Base-by-base conservation (phyloP, 2,888 invertebrate species). In the Xanthorhoe designata region DNA sequence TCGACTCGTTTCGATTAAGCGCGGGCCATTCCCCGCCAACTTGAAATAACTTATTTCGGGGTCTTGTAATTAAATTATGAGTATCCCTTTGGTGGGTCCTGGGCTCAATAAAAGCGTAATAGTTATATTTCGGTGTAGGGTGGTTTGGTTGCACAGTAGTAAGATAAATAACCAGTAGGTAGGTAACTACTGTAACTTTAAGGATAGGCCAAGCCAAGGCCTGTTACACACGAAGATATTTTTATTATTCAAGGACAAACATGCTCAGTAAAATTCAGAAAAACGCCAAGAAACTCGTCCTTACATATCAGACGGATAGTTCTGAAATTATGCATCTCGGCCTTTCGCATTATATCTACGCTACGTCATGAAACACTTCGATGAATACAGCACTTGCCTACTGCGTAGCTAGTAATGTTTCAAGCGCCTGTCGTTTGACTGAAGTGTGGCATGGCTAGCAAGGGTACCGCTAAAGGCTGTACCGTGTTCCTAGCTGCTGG, bases 81-180 rank as follows among this genome's bases (percentile, higher is more conserved):
- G 85, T 83, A 88, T 90, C 91, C 89, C 88, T 89, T 89, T 87
- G 84, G 85, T 84, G 85, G 84, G 89, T 83, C 84, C 84, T 85
- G 86, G 82, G 89, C 90, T 89, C 87, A 90, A 91, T 91, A 91
- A 92, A 90, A 87, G 87, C 89, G 86, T 89, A 90, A 91, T 91
- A 89, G 90, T 89, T 90, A 89, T 90, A 88, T 88, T 87, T 86
- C 79, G 80, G 76, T 79, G 77, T 84, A 83, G 88, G 88, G 87
- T 75, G 76, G 79, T 75, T 78, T 80, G 82, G 86, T 82, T 82
- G 83, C 83, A 67, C 66, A 60, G 58, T 66, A 52, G 1, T 50
- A 15, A 58, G 32, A 49, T 32, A 15, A 8, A 42, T 29, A 56
- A 60, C 13, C 60, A 65, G 65, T 42, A 42, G 13, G 38, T 65